Conservation (phyloP, 2,113 vertebrate genomes). For the Odontesthes bonariensis region DNA sequence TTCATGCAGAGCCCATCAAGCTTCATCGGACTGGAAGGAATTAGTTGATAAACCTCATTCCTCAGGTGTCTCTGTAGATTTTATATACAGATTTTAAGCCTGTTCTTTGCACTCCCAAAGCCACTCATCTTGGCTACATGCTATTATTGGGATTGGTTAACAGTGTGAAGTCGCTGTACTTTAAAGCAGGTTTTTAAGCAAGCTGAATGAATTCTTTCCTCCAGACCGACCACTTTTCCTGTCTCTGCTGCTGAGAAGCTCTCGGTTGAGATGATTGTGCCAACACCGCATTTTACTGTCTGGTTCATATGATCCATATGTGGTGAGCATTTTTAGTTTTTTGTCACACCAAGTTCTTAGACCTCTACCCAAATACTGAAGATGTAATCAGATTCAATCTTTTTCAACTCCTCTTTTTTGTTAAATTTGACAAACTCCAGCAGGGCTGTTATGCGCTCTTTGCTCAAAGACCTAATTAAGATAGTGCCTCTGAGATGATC, state of each 20-base stretch:
- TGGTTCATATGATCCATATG: neutral
- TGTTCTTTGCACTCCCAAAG: neutral
- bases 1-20: too few species aligned
- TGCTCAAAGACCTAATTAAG: neutral
- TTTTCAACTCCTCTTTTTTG: neutral
- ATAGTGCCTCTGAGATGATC: neutral
- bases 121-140: neutral
- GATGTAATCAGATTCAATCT: neutral
- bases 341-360: too few species aligned
- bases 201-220: too few species aligned
- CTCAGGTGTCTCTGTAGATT: neutral
- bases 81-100: neutral
- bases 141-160: neutral
- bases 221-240: neutral
- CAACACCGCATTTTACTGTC: neutral
- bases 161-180: neutral
- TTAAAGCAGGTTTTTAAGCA: neutral
- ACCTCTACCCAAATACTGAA: neutral
- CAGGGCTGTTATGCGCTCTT: neutral
- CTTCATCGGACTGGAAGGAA: too few species aligned
- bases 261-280: neutral
- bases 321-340: too few species aligned
- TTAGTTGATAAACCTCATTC: too few species aligned
- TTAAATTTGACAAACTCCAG: slow-evolving; percentile 3
- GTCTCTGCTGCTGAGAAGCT: neutral